phyloP scores from a whole-genome alignment of 2,797 vertebrate genomes.

The Macroramphosus scolopax region DNA sequence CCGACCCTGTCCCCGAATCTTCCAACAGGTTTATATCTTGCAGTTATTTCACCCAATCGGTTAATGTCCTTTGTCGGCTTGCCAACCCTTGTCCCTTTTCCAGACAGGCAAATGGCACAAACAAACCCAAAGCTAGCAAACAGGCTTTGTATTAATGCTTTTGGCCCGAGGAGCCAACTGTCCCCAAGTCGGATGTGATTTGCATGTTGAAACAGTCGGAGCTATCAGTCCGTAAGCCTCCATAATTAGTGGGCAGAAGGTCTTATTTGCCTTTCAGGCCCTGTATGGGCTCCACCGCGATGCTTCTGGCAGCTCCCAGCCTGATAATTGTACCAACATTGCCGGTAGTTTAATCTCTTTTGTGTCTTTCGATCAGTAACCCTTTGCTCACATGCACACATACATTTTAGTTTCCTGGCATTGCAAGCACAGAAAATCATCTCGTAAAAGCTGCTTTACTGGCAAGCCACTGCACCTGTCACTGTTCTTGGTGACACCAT shows the following conservation, averaged over 20 bases:
- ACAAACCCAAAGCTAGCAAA: slow-evolving; percentile 22
- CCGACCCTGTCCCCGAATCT: no score
- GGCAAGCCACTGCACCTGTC: slow-evolving; percentile 58
- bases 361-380: no score
- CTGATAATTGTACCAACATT: no score
- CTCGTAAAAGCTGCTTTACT: slow-evolving; percentile 21
- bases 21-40: neutral
- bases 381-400: no score
- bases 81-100: neutral
- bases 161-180: slow-evolving; percentile 23
- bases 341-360: no score
- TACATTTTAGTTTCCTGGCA: slow-evolving; percentile 10
- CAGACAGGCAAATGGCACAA: slow-evolving; percentile 6
- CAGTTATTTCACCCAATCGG: neutral
- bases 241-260: slow-evolving; percentile 48
- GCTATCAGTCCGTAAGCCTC: slow-evolving; percentile 26
- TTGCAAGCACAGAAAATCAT: no score
- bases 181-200: slow-evolving; percentile 39
- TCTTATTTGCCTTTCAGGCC: slow-evolving; percentile 42
- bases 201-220: slow-evolving; percentile 46
- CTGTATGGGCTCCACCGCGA: slow-evolving; percentile 19
- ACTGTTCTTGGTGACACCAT: slow-evolving; percentile 30
- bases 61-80: neutral
- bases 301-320: no score
- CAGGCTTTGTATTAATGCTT: slow-evolving; percentile 18